Conservation (phyloP, 2,797 vertebrate genomes). For the Anguilla obscura region DNA sequence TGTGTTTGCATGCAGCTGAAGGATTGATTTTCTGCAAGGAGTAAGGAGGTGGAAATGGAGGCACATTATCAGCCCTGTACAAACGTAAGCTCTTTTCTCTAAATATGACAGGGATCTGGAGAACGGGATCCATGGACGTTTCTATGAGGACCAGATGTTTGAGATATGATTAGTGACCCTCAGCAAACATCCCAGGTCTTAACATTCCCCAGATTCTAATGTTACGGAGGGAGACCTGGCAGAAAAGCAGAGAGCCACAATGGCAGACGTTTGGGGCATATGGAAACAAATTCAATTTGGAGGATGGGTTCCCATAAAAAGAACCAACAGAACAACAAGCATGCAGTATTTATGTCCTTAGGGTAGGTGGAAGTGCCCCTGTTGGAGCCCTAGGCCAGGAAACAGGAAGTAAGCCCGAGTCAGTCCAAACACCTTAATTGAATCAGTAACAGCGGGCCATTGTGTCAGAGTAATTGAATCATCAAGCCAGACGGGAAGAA, state of each 20-base stretch:
- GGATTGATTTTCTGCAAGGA: slow-evolving; percentile 51
- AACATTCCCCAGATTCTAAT: slow-evolving; percentile 46
- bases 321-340: slow-evolving; percentile 39
- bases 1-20: slow-evolving; percentile 37
- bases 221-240: slow-evolving; percentile 34
- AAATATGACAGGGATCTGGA: slow-evolving; percentile 57
- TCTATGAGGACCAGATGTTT: slow-evolving; percentile 61
- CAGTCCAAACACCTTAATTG: slow-evolving; percentile 49
- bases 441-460: slow-evolving; percentile 46
- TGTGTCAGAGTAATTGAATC: slow-evolving; percentile 51
- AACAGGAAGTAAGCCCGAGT: slow-evolving; percentile 53
- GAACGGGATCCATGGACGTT: slow-evolving; percentile 51
- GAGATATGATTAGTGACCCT: slow-evolving; percentile 51
- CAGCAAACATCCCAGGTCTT: slow-evolving; percentile 51
- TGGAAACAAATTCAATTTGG: slow-evolving; percentile 33
- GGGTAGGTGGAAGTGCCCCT: slow-evolving; percentile 28
- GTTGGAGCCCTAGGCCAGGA: slow-evolving; percentile 36
- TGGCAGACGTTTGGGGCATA: not conserved
- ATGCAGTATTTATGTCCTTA: slow-evolving; percentile 37
- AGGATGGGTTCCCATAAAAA: slow-evolving; percentile 33
- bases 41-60: slow-evolving; percentile 38
- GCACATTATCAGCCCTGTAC: slow-evolving; percentile 48
- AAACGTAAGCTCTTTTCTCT: slow-evolving; percentile 52
- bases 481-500: slow-evolving; percentile 45
- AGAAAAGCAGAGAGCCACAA: slow-evolving; percentile 22